These are phyloP conservation scores for Tyrannus savana DNA, from an alignment of 2,113 vertebrate genomes.

Conservation along the genomic window DNA sequence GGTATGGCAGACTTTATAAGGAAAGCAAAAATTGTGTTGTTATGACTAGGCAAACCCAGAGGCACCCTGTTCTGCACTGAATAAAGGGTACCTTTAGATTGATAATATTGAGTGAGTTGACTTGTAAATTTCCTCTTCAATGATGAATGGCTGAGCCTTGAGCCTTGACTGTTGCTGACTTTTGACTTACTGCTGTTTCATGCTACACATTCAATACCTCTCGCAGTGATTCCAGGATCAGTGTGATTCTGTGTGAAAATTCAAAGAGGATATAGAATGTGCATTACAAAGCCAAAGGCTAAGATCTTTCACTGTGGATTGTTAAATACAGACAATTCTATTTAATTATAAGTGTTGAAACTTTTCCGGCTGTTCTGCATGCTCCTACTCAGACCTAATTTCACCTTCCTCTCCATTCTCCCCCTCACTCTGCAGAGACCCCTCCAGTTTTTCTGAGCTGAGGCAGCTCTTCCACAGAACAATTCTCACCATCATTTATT, in stretches of 20 bases:
- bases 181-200: neutral
- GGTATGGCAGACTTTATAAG: neutral
- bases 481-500: neutral
- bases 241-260: neutral
- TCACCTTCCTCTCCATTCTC: fast-evolving
- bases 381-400: neutral
- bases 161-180: neutral
- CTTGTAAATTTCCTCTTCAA: neutral
- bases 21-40: neutral
- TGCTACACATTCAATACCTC: neutral
- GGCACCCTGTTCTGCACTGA: neutral
- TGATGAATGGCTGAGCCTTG: neutral
- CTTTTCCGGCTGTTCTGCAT: neutral
- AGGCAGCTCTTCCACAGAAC: neutral
- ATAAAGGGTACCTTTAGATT: neutral
- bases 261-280: neutral
- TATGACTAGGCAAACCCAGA: slow-evolving; percentile 6
- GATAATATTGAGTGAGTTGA: neutral
- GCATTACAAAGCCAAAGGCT: neutral
- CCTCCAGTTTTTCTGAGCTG: neutral
- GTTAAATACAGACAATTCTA: neutral
- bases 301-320: neutral
- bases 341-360: neutral
- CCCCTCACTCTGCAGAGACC: neutral
- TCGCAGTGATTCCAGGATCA: neutral